Evolutionary conservation across 2,888 invertebrate species (phyloP).

Genomic region (Anagyrus pseudococci): DNA sequence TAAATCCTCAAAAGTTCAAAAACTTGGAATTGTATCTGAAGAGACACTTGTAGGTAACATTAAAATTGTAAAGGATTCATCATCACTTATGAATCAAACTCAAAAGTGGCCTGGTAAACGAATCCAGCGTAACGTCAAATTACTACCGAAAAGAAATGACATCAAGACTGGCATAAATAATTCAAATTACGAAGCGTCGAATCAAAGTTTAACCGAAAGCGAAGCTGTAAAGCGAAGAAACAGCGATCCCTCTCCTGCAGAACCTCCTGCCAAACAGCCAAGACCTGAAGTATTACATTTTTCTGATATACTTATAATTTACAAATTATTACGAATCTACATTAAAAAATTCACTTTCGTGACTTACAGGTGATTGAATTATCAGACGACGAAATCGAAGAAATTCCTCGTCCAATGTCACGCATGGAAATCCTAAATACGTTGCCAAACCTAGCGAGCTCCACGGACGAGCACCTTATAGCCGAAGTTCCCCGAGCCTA

Average conservation of each 20-base stretch:
- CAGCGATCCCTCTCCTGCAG: not conserved
- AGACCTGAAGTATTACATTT: constrained; percentile 41
- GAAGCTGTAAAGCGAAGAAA: constrained; percentile 25
- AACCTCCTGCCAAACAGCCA: constrained; percentile 28
- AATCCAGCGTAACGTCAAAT: constrained; percentile 56
- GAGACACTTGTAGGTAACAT: constrained; percentile 52
- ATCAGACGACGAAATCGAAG: constrained; percentile 58
- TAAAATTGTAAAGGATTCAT: constrained; percentile 45
- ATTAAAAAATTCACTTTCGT: not conserved
- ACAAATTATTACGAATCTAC: not conserved
- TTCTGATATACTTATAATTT: not conserved
- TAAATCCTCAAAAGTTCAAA: constrained; percentile 34
- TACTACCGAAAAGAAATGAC: constrained; percentile 53
- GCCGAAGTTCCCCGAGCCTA: constrained; percentile 48
- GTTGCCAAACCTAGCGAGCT: constrained; percentile 54
- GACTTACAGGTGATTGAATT: constrained; percentile 54
- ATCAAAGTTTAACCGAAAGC: constrained; percentile 1
- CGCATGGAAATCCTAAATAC: constrained; percentile 55
- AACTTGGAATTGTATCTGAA: constrained; percentile 54
- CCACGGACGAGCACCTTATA: constrained; percentile 38
- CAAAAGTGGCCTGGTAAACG: constrained; percentile 52
- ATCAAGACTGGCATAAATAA: constrained; percentile 32
- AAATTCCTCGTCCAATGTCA: constrained; percentile 50
- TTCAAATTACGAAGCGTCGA: not conserved
- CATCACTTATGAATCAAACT: constrained; percentile 26